Conservation (phyloP, 2,113 vertebrate genomes). For the Notechis scutatus region DNA sequence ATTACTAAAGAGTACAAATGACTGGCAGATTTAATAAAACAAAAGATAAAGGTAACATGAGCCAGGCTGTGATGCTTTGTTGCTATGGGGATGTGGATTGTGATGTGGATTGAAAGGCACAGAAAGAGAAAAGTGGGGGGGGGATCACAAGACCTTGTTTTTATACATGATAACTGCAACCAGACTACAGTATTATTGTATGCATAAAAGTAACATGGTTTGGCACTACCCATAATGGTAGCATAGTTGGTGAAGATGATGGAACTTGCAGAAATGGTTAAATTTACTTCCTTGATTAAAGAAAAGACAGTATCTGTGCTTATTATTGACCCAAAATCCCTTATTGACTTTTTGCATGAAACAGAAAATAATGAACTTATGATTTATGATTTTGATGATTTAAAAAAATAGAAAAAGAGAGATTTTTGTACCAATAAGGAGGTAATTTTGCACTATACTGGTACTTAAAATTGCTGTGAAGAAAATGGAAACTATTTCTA, state of each 20-base stretch:
- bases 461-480: not conserved
- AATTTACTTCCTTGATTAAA: not conserved
- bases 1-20: not conserved
- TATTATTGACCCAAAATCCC: not conserved
- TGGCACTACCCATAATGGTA: not conserved
- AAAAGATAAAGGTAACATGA: not conserved
- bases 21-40: not conserved
- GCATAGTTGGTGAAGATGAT: not conserved
- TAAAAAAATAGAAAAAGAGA: not conserved
- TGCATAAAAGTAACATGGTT: not conserved
- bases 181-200: not conserved
- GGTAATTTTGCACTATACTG: not conserved
- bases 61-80: not conserved
- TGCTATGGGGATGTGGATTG: not conserved
- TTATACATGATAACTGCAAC: not conserved
- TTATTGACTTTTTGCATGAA: not conserved
- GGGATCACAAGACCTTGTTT: not conserved
- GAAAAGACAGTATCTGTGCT: not conserved
- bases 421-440: not conserved
- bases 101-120: not conserved
- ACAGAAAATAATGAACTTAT: not conserved
- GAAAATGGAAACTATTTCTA: not conserved
- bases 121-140: not conserved
- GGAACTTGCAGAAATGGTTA: not conserved
- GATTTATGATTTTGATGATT: not conserved